Conservation (phyloP, 2,113 vertebrate species). For the Zapornia atra region DNA sequence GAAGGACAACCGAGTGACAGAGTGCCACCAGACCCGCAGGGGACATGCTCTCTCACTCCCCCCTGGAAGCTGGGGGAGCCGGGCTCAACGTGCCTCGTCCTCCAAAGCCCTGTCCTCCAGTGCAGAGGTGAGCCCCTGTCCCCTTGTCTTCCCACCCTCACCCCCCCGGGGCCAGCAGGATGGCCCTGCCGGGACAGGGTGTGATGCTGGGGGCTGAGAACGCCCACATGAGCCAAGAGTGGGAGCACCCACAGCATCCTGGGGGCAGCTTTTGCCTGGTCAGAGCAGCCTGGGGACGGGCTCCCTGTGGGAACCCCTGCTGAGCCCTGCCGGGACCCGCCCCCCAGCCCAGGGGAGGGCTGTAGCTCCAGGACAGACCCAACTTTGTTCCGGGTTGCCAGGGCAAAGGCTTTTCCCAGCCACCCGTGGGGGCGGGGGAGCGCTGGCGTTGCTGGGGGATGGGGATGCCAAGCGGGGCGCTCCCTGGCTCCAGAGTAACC, state of each 20-base stretch:
- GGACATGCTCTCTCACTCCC: not conserved
- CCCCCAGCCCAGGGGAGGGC: not conserved
- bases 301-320: not conserved
- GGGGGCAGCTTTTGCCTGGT: not conserved
- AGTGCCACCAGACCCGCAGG: not conserved
- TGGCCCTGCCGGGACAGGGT: fast-evolving
- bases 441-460: not conserved
- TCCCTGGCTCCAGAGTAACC: not conserved
- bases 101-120: fast-evolving
- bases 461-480: not conserved
- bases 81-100: not conserved
- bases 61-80: not conserved
- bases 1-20: not conserved
- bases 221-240: not conserved
- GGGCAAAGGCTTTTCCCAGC: not conserved
- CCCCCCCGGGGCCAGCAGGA: not conserved
- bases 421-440: not conserved
- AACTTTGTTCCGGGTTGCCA: constrained; percentile 53
- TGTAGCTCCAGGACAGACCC: not conserved
- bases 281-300: not conserved
- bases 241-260: fast-evolving
- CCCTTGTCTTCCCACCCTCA: not conserved
- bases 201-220: fast-evolving
- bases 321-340: not conserved
- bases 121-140: not conserved